Evolutionary conservation across 92 coral and sea anemone species (phyloP).

Genomic region (Porites evermanni): DNA sequence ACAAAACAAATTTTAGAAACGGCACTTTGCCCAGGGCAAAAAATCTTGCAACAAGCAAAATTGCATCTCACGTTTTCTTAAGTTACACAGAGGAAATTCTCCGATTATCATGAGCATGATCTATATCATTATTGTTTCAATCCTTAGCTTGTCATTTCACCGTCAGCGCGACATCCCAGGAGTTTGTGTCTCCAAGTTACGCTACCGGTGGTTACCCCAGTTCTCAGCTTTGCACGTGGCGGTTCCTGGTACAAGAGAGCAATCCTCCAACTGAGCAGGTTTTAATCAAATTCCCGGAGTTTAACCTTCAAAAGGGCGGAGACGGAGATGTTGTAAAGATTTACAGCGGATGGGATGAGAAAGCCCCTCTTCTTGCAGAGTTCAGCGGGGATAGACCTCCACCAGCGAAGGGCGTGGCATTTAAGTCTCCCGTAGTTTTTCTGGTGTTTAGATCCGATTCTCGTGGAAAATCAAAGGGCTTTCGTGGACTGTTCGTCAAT

Average conservation of each 20-base stretch:
- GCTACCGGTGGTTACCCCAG: constrained; percentile 39
- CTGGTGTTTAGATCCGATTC: constrained; percentile 29
- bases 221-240: constrained; percentile 58
- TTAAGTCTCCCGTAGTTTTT: background rate
- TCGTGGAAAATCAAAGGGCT: constrained; percentile 23
- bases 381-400: constrained; percentile 34
- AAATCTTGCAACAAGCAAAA: no score
- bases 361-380: constrained; percentile 8
- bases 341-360: constrained; percentile 34
- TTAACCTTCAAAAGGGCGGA: constrained; percentile 10
- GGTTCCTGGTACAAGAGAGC: constrained; percentile 24
- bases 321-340: constrained; percentile 33
- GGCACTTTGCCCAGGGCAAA: no score
- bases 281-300: constrained; percentile 35
- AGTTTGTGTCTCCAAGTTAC: constrained; percentile 24
- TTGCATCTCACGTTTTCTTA: no score
- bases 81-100: background rate
- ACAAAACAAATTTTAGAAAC: no score
- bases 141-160: constrained; percentile 33
- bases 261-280: constrained; percentile 15
- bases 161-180: constrained; percentile 20
- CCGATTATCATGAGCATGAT: background rate
- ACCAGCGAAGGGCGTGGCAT: constrained; percentile 26
- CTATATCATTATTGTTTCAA: background rate
- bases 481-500: constrained; percentile 21